A percentile compares a stretch with the other conserved stretches of the same genome.
Conservation (phyloP, 2,797 vertebrate species). For the Lagocephalus sceleratus region DNA sequence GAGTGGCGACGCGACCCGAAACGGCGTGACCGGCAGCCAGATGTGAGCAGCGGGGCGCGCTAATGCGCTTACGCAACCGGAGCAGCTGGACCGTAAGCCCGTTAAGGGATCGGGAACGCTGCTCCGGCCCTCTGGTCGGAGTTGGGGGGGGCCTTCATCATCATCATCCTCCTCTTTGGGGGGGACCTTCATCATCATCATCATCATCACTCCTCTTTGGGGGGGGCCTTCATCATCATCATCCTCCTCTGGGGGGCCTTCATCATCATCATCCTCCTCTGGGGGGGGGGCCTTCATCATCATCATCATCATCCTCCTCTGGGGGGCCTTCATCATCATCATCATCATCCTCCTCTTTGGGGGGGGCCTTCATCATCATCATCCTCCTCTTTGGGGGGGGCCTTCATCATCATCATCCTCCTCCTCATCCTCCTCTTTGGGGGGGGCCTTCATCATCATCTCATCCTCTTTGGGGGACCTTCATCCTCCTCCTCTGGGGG, state of each 20-base stretch:
- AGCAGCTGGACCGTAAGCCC: conserved; percentile 53
- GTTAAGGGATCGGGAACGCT: conserved; percentile 44
- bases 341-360: no score
- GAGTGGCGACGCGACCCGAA: conserved; percentile 19
- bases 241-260: no score
- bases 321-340: conserved; percentile 13
- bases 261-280: neutral
- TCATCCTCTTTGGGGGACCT: no score
- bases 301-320: neutral
- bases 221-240: conserved; percentile 31
- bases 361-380: no score
- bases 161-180: neutral
- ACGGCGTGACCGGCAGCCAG: conserved; percentile 37
- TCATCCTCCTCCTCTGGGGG: neutral
- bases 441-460: conserved; percentile 31
- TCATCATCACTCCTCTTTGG: no score
- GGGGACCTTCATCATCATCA: neutral
- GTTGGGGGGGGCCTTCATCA: conserved; percentile 7
- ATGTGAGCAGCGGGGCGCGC: conserved; percentile 48
- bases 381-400: neutral
- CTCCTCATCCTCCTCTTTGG: no score
- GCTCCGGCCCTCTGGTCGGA: no score
- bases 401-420: neutral
- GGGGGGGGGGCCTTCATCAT: no score
- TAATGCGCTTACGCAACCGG: conserved; percentile 64